A percentile compares a stretch with the other conserved stretches of the same genome.
phyloP scores from a whole-genome alignment of 1,140 invertebrate species.

The Paracyclopina nana region DNA sequence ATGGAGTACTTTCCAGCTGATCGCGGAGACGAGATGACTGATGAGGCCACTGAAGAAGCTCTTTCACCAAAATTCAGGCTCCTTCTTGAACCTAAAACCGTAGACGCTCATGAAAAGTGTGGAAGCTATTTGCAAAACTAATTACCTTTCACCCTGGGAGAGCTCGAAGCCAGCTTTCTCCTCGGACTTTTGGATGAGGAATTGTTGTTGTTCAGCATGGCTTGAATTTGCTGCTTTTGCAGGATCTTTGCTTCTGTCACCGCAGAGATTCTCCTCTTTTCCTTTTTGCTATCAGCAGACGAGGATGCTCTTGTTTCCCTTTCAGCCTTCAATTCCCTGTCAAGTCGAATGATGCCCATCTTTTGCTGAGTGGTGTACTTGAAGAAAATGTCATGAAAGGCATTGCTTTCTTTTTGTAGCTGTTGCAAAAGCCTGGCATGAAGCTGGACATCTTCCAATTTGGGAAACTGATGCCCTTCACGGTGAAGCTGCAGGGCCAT shows the following conservation, averaged over 20 bases:
- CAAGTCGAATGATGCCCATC: background rate
- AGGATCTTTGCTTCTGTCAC: background rate
- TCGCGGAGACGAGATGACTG: too few species aligned
- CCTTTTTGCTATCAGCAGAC: background rate
- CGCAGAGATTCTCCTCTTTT: background rate
- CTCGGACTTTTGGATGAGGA: too few species aligned
- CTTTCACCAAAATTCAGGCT: too few species aligned
- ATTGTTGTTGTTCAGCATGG: too few species aligned
- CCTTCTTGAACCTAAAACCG: too few species aligned
- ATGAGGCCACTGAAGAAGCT: too few species aligned
- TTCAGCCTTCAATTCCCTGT: background rate
- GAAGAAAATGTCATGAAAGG: slow-evolving; percentile 2
- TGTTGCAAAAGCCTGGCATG: background rate
- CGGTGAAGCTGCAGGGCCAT: slow-evolving; percentile 4
- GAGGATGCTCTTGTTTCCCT: background rate
- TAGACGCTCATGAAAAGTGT: too few species aligned
- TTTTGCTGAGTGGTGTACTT: background rate
- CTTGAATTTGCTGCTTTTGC: background rate
- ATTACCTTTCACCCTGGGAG: too few species aligned
- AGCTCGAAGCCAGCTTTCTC: too few species aligned
- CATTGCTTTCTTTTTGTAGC: background rate
- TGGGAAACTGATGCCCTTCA: background rate
- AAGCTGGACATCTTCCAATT: background rate
- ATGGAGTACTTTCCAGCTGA: too few species aligned
- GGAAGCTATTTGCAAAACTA: too few species aligned